Percentiles rank a stretch among this genome's conserved stretches.
Evolutionary conservation across 2,113 vertebrate species (phyloP).

Genomic region (Trogon melanurus): DNA sequence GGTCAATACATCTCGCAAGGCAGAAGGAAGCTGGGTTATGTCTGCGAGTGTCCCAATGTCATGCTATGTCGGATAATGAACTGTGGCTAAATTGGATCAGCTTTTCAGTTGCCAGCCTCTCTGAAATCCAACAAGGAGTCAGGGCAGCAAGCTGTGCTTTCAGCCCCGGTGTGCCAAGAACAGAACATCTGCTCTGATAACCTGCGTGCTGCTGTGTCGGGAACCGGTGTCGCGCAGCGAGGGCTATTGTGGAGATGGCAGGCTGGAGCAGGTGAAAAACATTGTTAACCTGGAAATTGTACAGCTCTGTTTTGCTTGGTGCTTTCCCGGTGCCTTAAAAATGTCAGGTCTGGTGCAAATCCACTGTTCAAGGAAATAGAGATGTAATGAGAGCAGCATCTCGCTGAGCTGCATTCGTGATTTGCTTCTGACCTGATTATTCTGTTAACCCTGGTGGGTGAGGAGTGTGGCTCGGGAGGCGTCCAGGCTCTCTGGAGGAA

Average conservation of each 20-base stretch:
- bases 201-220: background rate
- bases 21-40: conserved; percentile 62
- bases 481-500: background rate
- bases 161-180: conserved; percentile 4
- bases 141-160: conserved; percentile 52
- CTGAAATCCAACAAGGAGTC: conserved; percentile 38
- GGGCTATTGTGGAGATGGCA: background rate
- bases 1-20: conserved; percentile 25
- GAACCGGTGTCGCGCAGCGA: background rate
- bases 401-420: background rate
- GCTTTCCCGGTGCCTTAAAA: background rate
- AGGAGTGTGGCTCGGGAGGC: background rate
- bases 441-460: background rate
- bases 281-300: background rate
- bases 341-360: background rate
- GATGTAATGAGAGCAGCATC: background rate
- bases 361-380: background rate
- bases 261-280: background rate
- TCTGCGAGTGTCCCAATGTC: conserved; percentile 5
- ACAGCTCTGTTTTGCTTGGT: background rate
- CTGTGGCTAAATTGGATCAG: conserved; percentile 54
- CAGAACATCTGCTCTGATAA: background rate
- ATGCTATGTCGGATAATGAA: conserved; percentile 46
- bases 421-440: background rate
- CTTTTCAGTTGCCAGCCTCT: conserved; percentile 29